Evolutionary conservation across 2,888 invertebrate genomes (phyloP).

Genomic region (Ophion costatus): DNA sequence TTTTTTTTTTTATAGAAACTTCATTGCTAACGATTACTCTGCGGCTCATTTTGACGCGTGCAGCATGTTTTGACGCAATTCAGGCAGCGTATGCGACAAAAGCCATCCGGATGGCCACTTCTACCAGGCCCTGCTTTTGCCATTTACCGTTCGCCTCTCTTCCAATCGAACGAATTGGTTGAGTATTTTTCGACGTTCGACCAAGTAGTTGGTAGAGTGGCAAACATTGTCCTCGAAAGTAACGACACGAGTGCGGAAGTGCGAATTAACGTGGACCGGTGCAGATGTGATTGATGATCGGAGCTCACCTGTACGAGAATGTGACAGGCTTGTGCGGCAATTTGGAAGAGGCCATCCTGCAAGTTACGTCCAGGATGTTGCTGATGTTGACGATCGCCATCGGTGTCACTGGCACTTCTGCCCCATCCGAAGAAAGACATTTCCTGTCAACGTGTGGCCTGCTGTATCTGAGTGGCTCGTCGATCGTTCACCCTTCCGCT

Average conservation of each 20-base stretch:
- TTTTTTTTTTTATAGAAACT: too few relatives aligned
- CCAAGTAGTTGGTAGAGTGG: too few relatives aligned
- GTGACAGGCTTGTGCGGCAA: conserved; percentile 91
- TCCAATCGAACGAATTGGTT: too few relatives aligned
- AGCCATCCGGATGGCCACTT: too few relatives aligned
- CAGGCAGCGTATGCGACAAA: too few relatives aligned
- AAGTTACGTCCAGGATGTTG: conserved; percentile 85
- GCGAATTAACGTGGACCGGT: not conserved
- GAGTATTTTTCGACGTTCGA: too few relatives aligned
- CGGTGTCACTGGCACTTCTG: conserved; percentile 70
- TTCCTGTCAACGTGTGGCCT: conserved; percentile 5
- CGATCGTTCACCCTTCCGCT: not conserved
- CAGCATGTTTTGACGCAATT: too few relatives aligned
- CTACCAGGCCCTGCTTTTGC: too few relatives aligned
- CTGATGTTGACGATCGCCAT: conserved; percentile 55
- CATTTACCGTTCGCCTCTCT: too few relatives aligned
- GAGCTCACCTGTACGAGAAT: conserved; percentile 88
- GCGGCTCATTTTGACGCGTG: too few relatives aligned
- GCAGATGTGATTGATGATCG: not conserved
- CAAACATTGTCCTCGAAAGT: not conserved
- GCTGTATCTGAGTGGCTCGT: not conserved
- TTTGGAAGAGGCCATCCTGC: conserved; percentile 91
- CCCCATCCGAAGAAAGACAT: conserved; percentile 81
- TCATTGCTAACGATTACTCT: too few relatives aligned
- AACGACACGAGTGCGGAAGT: not conserved